Evolutionary conservation across 2,797 vertebrate genomes (phyloP), one percentile per base, ranked within the genome.

Genomic region (Paedocypris micromegethes): DNA sequence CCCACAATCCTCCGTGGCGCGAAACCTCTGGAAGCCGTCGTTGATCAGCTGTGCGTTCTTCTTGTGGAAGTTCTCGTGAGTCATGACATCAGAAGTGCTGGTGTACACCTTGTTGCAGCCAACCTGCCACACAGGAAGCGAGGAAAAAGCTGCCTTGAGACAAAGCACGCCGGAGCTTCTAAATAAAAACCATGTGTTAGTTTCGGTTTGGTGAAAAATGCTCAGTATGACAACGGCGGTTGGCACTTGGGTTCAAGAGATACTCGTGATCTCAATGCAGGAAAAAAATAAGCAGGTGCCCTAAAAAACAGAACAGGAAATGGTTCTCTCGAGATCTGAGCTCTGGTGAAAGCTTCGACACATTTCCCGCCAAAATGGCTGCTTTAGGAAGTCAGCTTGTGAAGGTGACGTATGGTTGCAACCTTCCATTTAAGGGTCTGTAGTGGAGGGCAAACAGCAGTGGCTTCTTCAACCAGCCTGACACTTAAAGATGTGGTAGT

Each of bases 71-170:
- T 99, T 99, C 84, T 99, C 97, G 0, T 98, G 97, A 75, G 97
- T 99, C 97, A 99, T 98, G 80, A 98, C 97, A 0, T 98, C 97
- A 0, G 96, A 99, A 39, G 96, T 99, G 86, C 97, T 99, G 2
- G 97, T 99, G 72, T 99, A 98, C 82, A 99, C 96, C 88, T 99
- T 99, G 88, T 97, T 98, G 80, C 97, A 99, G 44, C 95, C 96
- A 89, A 99, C 95, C 97, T 99, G 84, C 48, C 77, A 64, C 81
- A 73, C 64, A 68, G 48, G 81, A 60, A 66, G 53, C 68, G 59
- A 64, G 9, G 5, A 2, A 56, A 50, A 44, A 62, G 48, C 72
- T 62, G 72, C 59, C 65, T 54, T 72, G 68, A 68, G 44, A 74
- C 51, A 68, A 70, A 73, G 74, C 43, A 43, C 70, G 60, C 59